Conservation (phyloP, 2,888 invertebrate genomes). For the Fragum sueziense region DNA sequence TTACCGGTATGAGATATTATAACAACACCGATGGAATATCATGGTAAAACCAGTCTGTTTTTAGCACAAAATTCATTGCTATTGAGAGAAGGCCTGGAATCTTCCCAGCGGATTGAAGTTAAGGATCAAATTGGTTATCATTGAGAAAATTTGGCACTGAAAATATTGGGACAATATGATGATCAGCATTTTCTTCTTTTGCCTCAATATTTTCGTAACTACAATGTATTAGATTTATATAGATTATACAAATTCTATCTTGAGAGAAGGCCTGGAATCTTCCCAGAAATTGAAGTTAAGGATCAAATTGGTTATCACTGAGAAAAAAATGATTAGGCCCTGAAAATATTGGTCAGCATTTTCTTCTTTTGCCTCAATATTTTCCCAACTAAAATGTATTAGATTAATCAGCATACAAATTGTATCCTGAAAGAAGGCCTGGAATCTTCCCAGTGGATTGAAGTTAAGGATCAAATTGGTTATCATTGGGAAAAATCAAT, state of each 20-base stretch:
- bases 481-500: slow-evolving; percentile 9
- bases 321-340: neutral
- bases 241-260: too few species aligned
- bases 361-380: neutral
- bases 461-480: neutral
- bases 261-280: too few species aligned
- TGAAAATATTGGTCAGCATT: neutral
- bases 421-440: too few species aligned
- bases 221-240: neutral
- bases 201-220: neutral
- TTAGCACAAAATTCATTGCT: too few species aligned
- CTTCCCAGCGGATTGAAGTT: neutral
- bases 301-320: slow-evolving; percentile 5
- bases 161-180: too few species aligned
- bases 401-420: neutral
- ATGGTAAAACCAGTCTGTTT: too few species aligned
- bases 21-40: too few species aligned
- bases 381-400: neutral
- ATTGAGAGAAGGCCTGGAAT: too few species aligned
- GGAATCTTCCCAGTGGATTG: too few species aligned
- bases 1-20: too few species aligned
- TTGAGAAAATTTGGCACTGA: neutral
- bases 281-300: neutral
- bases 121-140: slow-evolving; percentile 7
- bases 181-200: neutral